Evolutionary conservation across 2,113 vertebrate genomes (phyloP), one percentile per base, ranked within the genome.

Genomic region (Percina caprodes): DNA sequence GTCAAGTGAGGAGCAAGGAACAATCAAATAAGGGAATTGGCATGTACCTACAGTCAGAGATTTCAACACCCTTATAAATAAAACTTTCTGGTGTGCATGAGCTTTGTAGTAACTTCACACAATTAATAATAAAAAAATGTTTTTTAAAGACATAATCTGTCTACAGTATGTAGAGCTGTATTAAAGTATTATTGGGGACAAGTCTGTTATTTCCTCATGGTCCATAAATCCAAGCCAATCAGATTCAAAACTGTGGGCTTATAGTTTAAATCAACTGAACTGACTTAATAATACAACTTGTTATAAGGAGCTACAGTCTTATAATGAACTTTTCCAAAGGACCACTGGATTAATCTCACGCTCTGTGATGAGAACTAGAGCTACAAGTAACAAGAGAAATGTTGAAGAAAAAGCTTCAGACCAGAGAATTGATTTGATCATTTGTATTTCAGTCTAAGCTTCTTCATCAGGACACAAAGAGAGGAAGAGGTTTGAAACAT

Each of bases 401-500:
- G 26, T 6, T 16, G 12, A 30, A 52, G 49, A 42, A 48, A 21
- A 61, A 11, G 23, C 15, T 55, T 35, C 19, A 67, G 55, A 70
- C 11, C 5, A 30, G 39, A 54, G 16, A 26, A 78, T 39, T 21
- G 55, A 80, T 46, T 24, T 7, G 55, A 11, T 52, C 23, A 4
- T 71, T 49, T 46, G 24, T 49, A 11, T 63, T 58, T 46, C 45
- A 45, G 35, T 7, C n/a, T 10, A 14, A 62, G 26, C 56, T 33
- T 23, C 49, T 69, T 63, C 67, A 60, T 58, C 30, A 18, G 35
- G 24, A 49, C 62, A 70, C 62, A 62, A 45, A 65, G 54, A 59
- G 23, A 77, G 3, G 21, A 77, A 77, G 54, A 69, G 0, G 2
- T 56, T 5, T 45, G 58, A 78, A 23, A 54, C 24, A 51, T 3